phyloP scores from a whole-genome alignment of 2,113 vertebrate genomes.

The Clarias magur region DNA sequence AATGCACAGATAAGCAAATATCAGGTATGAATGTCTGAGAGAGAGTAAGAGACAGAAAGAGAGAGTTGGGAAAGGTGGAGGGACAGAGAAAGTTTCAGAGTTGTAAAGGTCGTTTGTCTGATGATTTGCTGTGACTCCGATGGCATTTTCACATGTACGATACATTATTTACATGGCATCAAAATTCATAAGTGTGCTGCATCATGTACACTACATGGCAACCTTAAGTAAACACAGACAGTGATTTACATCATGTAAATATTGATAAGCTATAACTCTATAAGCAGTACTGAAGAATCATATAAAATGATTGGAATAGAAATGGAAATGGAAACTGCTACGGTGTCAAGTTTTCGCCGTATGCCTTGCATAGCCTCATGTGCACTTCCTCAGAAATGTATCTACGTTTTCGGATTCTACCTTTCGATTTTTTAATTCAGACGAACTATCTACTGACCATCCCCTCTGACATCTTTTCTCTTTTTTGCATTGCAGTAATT shows the following conservation, averaged over 20 bases:
- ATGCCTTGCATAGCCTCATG: too few species aligned
- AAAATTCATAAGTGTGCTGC: not conserved
- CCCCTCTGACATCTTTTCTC: too few species aligned
- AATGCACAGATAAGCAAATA: conserved; percentile 11
- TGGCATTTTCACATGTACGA: conserved; percentile 15
- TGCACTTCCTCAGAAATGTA: too few species aligned
- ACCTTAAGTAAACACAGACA: not conserved
- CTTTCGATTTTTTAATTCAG: too few species aligned
- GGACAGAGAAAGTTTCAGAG: not conserved
- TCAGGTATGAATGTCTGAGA: not conserved
- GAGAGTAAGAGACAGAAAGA: not conserved
- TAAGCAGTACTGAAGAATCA: not conserved
- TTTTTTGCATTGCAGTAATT: too few species aligned
- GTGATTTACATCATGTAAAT: not conserved
- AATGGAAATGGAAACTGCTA: not conserved
- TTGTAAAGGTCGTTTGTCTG: not conserved
- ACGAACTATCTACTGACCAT: too few species aligned
- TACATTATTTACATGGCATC: not conserved
- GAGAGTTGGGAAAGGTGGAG: not conserved
- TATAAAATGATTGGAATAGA: not conserved
- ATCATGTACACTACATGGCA: not conserved
- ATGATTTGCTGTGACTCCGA: conserved; percentile 18
- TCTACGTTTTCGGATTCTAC: too few species aligned
- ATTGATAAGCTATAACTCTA: not conserved
- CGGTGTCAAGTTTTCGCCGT: too few species aligned